Percentiles rank a stretch among this genome's conserved stretches.
These are phyloP conservation scores for Serinus canaria DNA, from an alignment of 2,113 vertebrate species.

Conservation along the genomic window DNA sequence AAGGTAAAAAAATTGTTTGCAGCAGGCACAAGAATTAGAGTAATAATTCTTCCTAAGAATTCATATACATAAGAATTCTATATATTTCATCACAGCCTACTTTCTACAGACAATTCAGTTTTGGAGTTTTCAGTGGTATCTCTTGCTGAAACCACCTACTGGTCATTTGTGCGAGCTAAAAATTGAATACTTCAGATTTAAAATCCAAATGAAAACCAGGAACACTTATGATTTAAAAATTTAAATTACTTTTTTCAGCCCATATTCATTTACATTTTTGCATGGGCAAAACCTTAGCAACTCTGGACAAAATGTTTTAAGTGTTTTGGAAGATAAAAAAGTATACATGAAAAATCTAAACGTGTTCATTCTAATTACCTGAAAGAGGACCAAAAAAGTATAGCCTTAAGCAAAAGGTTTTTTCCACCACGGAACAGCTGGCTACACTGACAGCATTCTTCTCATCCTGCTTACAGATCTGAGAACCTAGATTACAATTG, in stretches of 20 bases:
- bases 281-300: not conserved
- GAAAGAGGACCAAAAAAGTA: not conserved
- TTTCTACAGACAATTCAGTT: not conserved
- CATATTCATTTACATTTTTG: not conserved
- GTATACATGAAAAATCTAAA: not conserved
- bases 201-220: not conserved
- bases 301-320: not conserved
- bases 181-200: not conserved
- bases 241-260: not conserved
- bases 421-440: not conserved
- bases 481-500: not conserved
- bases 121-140: not conserved
- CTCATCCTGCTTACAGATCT: not conserved
- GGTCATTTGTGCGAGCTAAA: not conserved
- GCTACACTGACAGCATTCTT: not conserved
- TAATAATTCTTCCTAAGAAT: not conserved
- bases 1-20: not conserved
- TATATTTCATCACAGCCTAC: not conserved
- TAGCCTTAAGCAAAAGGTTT: not conserved
- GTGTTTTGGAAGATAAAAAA: not conserved
- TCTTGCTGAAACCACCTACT: not conserved
- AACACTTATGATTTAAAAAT: not conserved
- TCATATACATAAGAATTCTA: not conserved
- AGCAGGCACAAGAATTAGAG: not conserved
- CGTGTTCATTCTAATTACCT: not conserved